A percentile compares a stretch with the other conserved stretches of the same genome.
phyloP scores from a whole-genome alignment of 2,888 invertebrate species.

The Sarcophaga carnaria region DNA sequence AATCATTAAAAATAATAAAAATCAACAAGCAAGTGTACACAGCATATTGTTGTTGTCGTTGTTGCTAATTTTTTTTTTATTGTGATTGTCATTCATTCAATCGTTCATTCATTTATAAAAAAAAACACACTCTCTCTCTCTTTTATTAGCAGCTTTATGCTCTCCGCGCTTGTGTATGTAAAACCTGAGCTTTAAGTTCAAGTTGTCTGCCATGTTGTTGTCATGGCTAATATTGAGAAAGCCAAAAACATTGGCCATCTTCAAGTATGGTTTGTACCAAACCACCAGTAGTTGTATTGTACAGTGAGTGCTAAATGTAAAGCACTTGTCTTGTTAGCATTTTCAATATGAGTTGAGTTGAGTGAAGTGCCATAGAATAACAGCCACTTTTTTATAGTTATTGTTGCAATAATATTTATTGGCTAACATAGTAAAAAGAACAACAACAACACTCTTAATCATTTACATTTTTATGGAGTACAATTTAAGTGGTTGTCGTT shows the following conservation, averaged over 20 bases:
- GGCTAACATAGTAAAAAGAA: constrained; percentile 8
- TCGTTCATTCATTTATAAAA: not conserved
- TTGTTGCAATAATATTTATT: constrained; percentile 65
- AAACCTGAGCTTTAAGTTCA: constrained; percentile 2
- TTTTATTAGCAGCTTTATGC: not conserved
- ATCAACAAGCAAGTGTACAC: too few species aligned
- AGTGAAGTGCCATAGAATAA: not conserved
- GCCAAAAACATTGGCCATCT: constrained; percentile 31
- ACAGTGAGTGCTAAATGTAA: constrained; percentile 5
- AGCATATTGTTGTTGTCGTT: not conserved
- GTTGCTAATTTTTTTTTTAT: not conserved
- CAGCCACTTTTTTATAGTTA: constrained; percentile 13
- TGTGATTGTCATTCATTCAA: not conserved
- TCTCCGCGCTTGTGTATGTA: not conserved
- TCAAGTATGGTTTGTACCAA: constrained; percentile 3
- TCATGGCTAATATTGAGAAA: constrained; percentile 39
- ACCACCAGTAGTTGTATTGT: constrained; percentile 13
- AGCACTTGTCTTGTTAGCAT: constrained; percentile 27
- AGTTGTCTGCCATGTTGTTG: not conserved
- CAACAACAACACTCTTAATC: constrained; percentile 32
- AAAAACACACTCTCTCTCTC: too few species aligned
- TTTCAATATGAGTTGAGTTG: constrained; percentile 17
- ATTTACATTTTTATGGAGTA: constrained; percentile 40
- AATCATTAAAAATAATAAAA: not conserved
- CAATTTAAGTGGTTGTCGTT: constrained; percentile 9